Percentiles rank a stretch among this genome's conserved stretches.
Conservation (phyloP, 1,140 invertebrate species). For the Pentalonia nigronervosa region DNA sequence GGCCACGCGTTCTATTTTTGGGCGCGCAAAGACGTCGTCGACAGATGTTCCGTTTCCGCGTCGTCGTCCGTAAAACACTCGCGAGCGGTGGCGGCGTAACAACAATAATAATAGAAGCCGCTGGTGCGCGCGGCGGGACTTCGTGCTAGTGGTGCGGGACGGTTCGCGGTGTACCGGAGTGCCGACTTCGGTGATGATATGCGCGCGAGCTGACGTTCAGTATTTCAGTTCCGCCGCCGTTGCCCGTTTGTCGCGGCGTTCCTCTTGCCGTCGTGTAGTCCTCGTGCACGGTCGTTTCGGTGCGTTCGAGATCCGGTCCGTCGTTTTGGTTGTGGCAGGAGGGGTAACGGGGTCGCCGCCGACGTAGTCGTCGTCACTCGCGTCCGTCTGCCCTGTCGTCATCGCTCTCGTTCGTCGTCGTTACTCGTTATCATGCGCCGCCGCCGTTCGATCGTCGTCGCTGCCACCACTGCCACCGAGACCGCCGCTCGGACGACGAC, state of each 20-base stretch:
- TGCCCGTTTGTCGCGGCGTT: background rate
- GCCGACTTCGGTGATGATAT: background rate
- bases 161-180: background rate
- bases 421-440: slow-evolving; percentile 19
- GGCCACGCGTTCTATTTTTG: slow-evolving; percentile 54
- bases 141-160: background rate
- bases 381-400: background rate
- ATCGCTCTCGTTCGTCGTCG: background rate
- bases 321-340: background rate
- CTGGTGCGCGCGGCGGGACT: background rate
- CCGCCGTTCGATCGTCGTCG: background rate
- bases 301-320: slow-evolving; percentile 19
- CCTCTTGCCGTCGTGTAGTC: background rate
- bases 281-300: background rate
- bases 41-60: slow-evolving; percentile 55
- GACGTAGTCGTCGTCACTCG: background rate
- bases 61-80: background rate
- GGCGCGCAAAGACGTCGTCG: slow-evolving; percentile 42
- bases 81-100: background rate
- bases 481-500: background rate
- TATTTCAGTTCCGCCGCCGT: background rate
- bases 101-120: background rate
- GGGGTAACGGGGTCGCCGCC: background rate
- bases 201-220: background rate
- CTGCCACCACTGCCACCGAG: background rate